phyloP scores from a whole-genome alignment of 2,113 vertebrate genomes.

The Prietella phreatophila region DNA sequence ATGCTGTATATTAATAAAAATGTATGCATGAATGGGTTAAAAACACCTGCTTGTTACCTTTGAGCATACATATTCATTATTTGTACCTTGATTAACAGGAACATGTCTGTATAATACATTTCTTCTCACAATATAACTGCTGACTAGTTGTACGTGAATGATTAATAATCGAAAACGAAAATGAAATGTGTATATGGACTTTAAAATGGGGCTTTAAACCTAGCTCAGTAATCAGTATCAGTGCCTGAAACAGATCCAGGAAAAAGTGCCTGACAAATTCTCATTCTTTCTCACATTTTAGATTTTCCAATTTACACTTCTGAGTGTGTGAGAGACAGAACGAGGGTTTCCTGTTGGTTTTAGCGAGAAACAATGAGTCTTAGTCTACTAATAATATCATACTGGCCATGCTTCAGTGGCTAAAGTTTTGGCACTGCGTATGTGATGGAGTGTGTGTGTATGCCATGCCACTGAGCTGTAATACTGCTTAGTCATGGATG shows the following conservation, averaged over 20 bases:
- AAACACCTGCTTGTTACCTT: too few species aligned
- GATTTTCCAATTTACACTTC: constrained; percentile 35
- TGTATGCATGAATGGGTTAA: too few species aligned
- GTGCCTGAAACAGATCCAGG: neutral
- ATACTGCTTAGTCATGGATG: neutral
- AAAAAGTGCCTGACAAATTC: neutral
- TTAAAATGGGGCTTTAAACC: neutral
- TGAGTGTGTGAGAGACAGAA: neutral
- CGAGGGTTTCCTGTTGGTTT: neutral
- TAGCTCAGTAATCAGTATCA: neutral
- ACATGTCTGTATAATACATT: neutral
- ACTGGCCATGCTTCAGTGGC: neutral
- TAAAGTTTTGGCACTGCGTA: neutral
- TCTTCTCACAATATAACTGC: neutral
- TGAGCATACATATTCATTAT: too few species aligned
- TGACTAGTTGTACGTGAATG: neutral
- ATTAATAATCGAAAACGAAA: neutral
- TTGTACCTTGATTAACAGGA: neutral
- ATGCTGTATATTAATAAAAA: too few species aligned
- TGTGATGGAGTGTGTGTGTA: neutral
- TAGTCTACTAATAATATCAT: constrained; percentile 21
- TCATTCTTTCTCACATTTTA: neutral
- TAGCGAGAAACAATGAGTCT: neutral
- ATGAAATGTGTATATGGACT: neutral
- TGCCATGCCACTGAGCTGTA: neutral